phyloP scores from a whole-genome alignment of 2,888 invertebrate genomes.

The Ptychoptera contaminata region DNA sequence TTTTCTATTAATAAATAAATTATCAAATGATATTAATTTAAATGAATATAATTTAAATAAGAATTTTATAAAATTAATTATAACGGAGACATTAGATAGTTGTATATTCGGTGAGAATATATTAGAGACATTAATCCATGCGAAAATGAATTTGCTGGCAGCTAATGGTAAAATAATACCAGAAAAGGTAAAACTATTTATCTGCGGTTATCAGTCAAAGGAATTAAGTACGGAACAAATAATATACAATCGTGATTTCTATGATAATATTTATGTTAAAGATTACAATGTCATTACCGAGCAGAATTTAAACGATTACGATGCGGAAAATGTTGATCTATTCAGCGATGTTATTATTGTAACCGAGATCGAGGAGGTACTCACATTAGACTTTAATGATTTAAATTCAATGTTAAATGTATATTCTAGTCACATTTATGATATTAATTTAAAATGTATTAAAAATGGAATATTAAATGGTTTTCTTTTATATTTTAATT shows the following conservation, averaged over 20 bases:
- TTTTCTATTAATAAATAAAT: slow-evolving; percentile 38
- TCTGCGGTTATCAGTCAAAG: slow-evolving; percentile 43
- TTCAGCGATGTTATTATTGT: slow-evolving; percentile 39
- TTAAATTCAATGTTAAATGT: slow-evolving; percentile 31
- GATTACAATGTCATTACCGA: slow-evolving; percentile 21
- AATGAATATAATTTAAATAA: slow-evolving; percentile 15
- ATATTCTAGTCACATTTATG: slow-evolving; percentile 19
- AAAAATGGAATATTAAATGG: slow-evolving; percentile 43
- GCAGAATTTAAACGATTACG: slow-evolving; percentile 42
- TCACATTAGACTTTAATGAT: slow-evolving; percentile 48
- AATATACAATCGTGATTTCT: slow-evolving; percentile 7
- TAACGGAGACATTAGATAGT: slow-evolving; percentile 68
- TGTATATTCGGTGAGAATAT: slow-evolving; percentile 63
- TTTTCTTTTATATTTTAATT: slow-evolving; percentile 56
- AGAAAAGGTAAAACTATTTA: slow-evolving; percentile 42
- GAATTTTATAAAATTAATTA: slow-evolving; percentile 30
- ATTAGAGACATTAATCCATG: slow-evolving; percentile 48
- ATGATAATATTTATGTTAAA: slow-evolving; percentile 18
- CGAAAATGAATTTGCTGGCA: slow-evolving; percentile 44
- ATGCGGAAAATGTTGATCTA: slow-evolving; percentile 45
- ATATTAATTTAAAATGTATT: slow-evolving; percentile 27
- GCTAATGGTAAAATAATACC: slow-evolving; percentile 41
- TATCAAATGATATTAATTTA: slow-evolving; percentile 40
- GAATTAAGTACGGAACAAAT: slow-evolving; percentile 33
- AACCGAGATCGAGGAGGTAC: slow-evolving; percentile 37